Evolutionary conservation across 2,888 invertebrate genomes (phyloP).

Genomic region (Entomobrya proxima): DNA sequence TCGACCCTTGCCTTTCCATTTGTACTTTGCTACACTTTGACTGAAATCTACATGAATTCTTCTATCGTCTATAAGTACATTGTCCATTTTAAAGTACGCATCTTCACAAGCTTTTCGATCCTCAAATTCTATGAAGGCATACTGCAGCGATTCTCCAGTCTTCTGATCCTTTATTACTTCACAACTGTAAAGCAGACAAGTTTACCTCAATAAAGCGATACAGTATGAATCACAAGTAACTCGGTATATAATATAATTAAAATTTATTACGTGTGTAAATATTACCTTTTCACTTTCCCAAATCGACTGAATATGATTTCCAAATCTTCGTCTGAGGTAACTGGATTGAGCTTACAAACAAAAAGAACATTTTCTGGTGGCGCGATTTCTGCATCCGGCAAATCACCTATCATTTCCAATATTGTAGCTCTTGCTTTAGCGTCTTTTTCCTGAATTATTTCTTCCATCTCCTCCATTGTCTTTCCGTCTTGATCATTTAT

Average conservation of each 20-base stretch:
- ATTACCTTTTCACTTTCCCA: slow-evolving; percentile 88
- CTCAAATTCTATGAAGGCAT: slow-evolving; percentile 98
- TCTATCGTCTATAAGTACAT: slow-evolving; percentile 98
- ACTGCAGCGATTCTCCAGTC: slow-evolving; percentile 95
- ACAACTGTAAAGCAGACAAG: slow-evolving; percentile 81
- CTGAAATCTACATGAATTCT: slow-evolving; percentile 99
- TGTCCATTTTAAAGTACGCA: slow-evolving; percentile 99
- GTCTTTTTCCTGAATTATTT: slow-evolving; percentile 92
- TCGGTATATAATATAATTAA: not conserved
- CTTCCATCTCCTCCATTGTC: slow-evolving; percentile 88
- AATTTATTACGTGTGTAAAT: not conserved
- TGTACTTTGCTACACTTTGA: slow-evolving; percentile 96
- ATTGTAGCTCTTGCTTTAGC: slow-evolving; percentile 98
- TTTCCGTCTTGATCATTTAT: slow-evolving; percentile 93
- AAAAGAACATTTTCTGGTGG: slow-evolving; percentile 99
- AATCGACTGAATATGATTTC: slow-evolving; percentile 98
- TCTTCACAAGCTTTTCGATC: slow-evolving; percentile 95
- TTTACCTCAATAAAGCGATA: not conserved
- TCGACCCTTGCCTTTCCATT: slow-evolving; percentile 89
- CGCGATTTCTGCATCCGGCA: slow-evolving; percentile 97
- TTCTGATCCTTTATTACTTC: slow-evolving; percentile 97
- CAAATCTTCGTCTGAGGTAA: slow-evolving; percentile 97
- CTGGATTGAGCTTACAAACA: slow-evolving; percentile 99
- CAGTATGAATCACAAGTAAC: not conserved
- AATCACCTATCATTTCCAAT: slow-evolving; percentile 97